A percentile compares a stretch with the other conserved stretches of the same genome.
phyloP scores from a whole-genome alignment of 1,140 invertebrate species.

The Apocrypta bakeri region DNA sequence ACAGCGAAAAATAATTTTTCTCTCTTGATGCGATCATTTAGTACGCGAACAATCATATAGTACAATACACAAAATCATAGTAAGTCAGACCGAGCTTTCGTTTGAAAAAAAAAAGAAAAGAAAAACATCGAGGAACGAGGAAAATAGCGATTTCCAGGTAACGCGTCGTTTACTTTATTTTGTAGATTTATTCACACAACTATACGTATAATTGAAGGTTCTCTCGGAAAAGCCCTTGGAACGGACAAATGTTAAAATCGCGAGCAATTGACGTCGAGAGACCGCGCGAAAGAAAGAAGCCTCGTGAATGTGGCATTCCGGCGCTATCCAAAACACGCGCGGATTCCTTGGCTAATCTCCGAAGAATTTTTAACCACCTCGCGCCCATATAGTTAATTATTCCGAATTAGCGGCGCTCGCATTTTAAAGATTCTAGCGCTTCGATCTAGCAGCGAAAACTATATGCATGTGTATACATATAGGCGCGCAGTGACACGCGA shows the following conservation, averaged over 20 bases:
- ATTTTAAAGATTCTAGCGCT: constrained; percentile 48
- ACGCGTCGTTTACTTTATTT: too few species aligned
- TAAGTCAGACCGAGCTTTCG: too few species aligned
- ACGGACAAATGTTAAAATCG: background rate
- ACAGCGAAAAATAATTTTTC: too few species aligned
- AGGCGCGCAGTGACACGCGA: background rate
- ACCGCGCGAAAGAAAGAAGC: background rate
- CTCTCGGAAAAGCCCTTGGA: background rate
- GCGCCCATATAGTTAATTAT: constrained; percentile 6
- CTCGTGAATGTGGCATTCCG: background rate
- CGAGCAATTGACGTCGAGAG: background rate
- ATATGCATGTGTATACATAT: background rate
- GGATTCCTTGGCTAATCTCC: background rate
- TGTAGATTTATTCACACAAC: too few species aligned
- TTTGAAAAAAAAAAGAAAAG: too few species aligned
- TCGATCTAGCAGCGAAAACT: background rate
- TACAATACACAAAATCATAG: too few species aligned
- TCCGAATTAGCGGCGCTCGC: constrained; percentile 23
- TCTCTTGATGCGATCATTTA: too few species aligned
- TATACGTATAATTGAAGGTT: background rate
- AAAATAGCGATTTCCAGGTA: too few species aligned
- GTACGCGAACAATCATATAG: too few species aligned
- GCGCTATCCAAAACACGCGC: background rate
- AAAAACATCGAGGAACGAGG: too few species aligned
- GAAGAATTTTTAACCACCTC: constrained; percentile 37